phyloP scores from a whole-genome alignment of 2,113 vertebrate genomes.

The Bujurquina vittata region DNA sequence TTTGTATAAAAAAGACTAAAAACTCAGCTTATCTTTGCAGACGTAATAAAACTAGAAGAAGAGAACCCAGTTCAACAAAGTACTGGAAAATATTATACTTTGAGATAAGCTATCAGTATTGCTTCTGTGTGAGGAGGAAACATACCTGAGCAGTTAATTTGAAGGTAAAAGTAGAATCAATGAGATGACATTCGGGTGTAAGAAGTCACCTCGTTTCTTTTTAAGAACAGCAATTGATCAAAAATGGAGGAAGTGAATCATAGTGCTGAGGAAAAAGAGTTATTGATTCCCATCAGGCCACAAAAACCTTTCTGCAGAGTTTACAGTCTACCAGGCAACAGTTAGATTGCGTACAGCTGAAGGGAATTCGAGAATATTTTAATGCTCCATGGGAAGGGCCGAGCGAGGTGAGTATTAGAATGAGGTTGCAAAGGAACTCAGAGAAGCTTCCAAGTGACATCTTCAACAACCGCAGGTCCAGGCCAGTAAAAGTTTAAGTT shows the following conservation, averaged over 20 bases:
- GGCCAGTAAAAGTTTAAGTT: background rate
- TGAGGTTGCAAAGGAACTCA: rapidly evolving
- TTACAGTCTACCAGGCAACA: background rate
- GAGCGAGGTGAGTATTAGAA: background rate
- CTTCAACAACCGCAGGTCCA: background rate
- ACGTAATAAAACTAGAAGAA: background rate
- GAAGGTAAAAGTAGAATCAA: background rate
- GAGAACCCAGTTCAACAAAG: background rate
- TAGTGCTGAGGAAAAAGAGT: too few species aligned
- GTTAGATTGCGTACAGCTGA: background rate
- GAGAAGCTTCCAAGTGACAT: background rate
- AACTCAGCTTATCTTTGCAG: too few species aligned
- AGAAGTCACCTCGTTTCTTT: too few species aligned
- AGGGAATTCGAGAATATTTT: background rate
- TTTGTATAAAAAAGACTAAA: background rate
- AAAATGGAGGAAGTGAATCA: background rate
- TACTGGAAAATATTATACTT: background rate
- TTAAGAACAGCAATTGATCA: too few species aligned
- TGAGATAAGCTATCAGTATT: background rate
- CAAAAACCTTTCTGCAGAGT: background rate
- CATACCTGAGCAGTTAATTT: background rate
- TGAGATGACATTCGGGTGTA: background rate
- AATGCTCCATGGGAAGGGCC: background rate
- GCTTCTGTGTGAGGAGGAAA: background rate
- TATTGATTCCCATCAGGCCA: too few species aligned